Evolutionary conservation across 30 jellyfish, hydroid and myxozoan species (phyloP).

Genomic region (Hydra vulgaris): DNA sequence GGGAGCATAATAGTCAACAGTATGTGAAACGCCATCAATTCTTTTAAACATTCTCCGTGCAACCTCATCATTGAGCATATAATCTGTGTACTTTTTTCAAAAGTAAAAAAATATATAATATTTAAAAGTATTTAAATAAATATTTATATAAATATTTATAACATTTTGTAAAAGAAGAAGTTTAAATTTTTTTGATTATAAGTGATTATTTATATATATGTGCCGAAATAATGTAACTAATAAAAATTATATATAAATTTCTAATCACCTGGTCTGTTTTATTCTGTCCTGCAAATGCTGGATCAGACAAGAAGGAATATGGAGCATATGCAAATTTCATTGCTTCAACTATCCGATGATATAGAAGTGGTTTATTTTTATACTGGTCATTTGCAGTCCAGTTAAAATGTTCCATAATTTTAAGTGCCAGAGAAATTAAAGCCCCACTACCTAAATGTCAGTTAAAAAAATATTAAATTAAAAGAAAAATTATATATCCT

Average conservation of each 20-base stretch:
- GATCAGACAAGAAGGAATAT: conserved; percentile 86
- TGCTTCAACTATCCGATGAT: conserved; percentile 89
- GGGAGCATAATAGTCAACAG: conserved; percentile 94
- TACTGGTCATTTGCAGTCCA: conserved; percentile 71
- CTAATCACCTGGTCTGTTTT: conserved; percentile 70
- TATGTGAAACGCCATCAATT: conserved; percentile 81
- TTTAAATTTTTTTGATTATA: too few relatives aligned
- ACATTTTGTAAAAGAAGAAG: too few relatives aligned
- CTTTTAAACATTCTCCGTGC: conserved; percentile 66
- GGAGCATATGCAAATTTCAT: conserved; percentile 98
- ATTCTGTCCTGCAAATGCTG: conserved; percentile 25
- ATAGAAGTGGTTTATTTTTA: conserved; percentile 37
- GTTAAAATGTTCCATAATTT: conserved; percentile 86
- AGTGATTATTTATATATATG: too few relatives aligned
- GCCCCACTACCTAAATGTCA: conserved; percentile 86
- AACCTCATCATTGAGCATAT: conserved; percentile 78
- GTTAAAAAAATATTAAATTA: background rate
- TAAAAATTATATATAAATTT: too few relatives aligned
- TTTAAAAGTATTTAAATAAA: background rate
- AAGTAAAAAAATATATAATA: background rate
- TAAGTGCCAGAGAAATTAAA: conserved; percentile 69
- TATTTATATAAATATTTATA: too few relatives aligned
- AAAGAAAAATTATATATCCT: background rate
- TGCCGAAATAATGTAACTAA: too few relatives aligned
- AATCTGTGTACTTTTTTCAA: conserved; percentile 34